phyloP scores from a whole-genome alignment of 2,797 vertebrate species.

The Pangasius sanitwongsei region DNA sequence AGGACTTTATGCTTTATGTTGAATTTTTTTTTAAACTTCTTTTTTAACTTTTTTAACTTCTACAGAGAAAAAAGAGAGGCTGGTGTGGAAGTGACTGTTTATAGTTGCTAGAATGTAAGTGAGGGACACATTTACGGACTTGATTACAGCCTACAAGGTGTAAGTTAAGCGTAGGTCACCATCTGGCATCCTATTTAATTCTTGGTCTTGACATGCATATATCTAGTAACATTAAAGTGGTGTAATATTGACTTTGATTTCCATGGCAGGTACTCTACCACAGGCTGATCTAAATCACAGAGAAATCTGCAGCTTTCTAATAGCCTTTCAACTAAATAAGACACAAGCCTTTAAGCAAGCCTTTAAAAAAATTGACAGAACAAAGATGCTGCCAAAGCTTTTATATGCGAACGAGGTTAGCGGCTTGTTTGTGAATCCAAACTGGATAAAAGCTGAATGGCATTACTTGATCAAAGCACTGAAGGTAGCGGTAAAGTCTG shows the following conservation, averaged over 20 bases:
- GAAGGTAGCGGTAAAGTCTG: slow-evolving; percentile 45
- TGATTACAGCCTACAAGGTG: background rate
- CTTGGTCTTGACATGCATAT: background rate
- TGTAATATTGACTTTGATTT: slow-evolving; percentile 34
- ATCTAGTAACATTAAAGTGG: slow-evolving; percentile 29
- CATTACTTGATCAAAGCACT: slow-evolving; percentile 51
- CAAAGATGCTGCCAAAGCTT: slow-evolving; percentile 50
- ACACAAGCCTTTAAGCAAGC: slow-evolving; percentile 46
- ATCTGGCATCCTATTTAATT: slow-evolving; percentile 17
- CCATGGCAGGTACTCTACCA: slow-evolving; percentile 39
- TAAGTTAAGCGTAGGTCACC: background rate
- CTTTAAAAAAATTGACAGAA: slow-evolving; percentile 53
- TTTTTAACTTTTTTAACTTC: background rate
- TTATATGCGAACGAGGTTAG: slow-evolving; percentile 48
- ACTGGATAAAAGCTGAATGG: slow-evolving; percentile 54
- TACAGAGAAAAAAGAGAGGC: background rate
- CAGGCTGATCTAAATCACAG: slow-evolving; percentile 46
- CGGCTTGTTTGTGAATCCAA: slow-evolving; percentile 51
- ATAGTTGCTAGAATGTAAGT: background rate
- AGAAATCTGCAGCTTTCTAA: slow-evolving; percentile 44
- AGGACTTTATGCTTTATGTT: background rate
- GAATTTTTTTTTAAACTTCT: background rate
- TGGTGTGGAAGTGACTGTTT: background rate
- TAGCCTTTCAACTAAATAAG: slow-evolving; percentile 56
- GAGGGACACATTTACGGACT: background rate